A percentile compares a stretch with the other conserved stretches of the same genome.
These are phyloP conservation scores for Epicampocera succincta DNA, from an alignment of 2,888 invertebrate species.

Conservation along the genomic window DNA sequence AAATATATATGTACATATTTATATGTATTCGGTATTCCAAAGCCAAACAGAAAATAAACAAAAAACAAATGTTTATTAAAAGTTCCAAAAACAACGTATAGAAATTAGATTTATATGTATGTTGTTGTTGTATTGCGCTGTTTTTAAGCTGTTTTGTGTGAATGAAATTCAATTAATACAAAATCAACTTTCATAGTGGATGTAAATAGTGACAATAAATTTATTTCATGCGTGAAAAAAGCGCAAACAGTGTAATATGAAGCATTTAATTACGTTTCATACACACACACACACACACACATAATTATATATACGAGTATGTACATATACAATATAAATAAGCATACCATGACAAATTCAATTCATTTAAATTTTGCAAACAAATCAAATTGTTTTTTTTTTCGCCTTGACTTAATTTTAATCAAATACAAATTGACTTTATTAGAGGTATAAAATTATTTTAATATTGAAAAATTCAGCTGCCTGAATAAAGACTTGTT, in stretches of 20 bases:
- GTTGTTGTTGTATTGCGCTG: not conserved
- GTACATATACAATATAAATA: too few species aligned
- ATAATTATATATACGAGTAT: too few species aligned
- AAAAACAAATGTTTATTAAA: conserved; percentile 8
- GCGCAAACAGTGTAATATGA: conserved; percentile 13
- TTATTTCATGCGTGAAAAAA: conserved; percentile 11
- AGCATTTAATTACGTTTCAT: conserved; percentile 55
- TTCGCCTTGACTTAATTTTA: not conserved
- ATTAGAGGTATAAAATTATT: too few species aligned
- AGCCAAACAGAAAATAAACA: conserved; percentile 9
- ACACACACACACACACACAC: not conserved
- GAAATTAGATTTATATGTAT: conserved; percentile 7
- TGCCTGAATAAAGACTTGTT: too few species aligned
- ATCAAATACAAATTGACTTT: not conserved
- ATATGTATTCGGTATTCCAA: conserved; percentile 3
- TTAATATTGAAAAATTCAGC: too few species aligned
- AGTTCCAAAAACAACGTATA: conserved; percentile 3
- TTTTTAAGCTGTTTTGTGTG: not conserved
- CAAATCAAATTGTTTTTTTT: conserved; percentile 33
- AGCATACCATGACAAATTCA: conserved; percentile 32
- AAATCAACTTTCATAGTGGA: conserved; percentile 22
- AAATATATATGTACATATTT: not conserved
- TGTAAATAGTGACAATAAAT: conserved; percentile 26
- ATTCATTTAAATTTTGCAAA: conserved; percentile 54
- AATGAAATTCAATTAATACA: conserved; percentile 35